phyloP scores from a whole-genome alignment of 2,888 invertebrate genomes.

The Microchrysa polita region DNA sequence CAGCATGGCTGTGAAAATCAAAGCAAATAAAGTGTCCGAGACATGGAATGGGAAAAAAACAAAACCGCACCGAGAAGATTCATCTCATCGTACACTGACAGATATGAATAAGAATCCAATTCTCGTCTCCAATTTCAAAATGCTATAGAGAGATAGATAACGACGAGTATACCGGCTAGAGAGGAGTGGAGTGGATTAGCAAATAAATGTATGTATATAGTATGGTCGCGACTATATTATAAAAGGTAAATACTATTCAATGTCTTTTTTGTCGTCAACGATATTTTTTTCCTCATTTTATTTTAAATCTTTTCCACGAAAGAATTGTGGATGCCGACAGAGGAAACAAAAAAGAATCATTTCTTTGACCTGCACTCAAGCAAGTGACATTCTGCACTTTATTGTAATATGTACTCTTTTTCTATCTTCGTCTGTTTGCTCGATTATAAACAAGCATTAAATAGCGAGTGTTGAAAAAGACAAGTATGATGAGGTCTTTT shows the following conservation, averaged over 20 bases:
- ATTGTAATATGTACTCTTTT: no score
- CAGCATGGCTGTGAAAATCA: background rate
- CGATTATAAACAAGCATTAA: background rate
- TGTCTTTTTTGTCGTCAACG: background rate
- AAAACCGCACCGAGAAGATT: background rate
- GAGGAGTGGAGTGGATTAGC: background rate
- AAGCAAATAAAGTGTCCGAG: background rate
- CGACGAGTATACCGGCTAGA: background rate
- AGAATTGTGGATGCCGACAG: background rate
- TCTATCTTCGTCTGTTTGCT: background rate
- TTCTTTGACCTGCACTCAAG: constrained; percentile 7
- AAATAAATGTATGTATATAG: background rate
- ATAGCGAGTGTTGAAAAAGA: background rate
- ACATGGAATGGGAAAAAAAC: background rate
- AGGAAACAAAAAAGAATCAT: background rate
- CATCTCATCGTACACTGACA: background rate
- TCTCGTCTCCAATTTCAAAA: constrained; percentile 5
- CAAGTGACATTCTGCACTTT: constrained; percentile 1
- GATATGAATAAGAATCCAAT: background rate
- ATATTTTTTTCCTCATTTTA: background rate
- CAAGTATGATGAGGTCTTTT: background rate
- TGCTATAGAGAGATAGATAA: no score
- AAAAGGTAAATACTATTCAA: constrained; percentile 4
- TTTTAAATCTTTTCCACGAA: constrained; percentile 1
- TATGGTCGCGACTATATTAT: constrained; percentile 5